These are phyloP conservation scores for Drosophila pegasa DNA, from an alignment of 2,888 invertebrate genomes.

Conservation along the genomic window DNA sequence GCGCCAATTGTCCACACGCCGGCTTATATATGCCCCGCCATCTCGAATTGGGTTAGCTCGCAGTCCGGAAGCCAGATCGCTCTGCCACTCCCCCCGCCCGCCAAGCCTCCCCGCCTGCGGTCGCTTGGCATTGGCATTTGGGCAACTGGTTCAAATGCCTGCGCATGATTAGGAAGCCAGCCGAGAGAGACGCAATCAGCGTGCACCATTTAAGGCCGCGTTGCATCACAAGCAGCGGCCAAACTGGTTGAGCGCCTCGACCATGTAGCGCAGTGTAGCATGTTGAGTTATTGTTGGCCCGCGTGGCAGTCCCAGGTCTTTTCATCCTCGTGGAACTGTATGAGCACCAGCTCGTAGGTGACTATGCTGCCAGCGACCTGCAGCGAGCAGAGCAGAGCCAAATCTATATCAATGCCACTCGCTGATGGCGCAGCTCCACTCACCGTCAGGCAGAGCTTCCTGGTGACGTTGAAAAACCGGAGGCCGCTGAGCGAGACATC, in stretches of 20 bases:
- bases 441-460: conserved; percentile 82
- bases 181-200: conserved; percentile 15
- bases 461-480: conserved; percentile 82
- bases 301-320: conserved; percentile 74
- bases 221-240: conserved; percentile 51
- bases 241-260: conserved; percentile 2
- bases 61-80: conserved; percentile 4
- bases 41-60: conserved; percentile 47
- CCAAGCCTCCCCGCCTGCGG: neutral
- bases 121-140: conserved; percentile 74
- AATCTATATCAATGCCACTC: conserved; percentile 11
- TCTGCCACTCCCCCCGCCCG: too few species aligned
- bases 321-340: conserved; percentile 86
- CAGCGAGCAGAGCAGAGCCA: neutral
- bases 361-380: conserved; percentile 87
- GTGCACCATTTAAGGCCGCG: conserved; percentile 54
- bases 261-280: conserved; percentile 39
- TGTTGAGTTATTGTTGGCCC: conserved; percentile 11
- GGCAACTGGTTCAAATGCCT: conserved; percentile 70
- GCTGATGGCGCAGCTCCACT: conserved; percentile 27
- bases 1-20: conserved; percentile 28
- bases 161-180: conserved; percentile 68
- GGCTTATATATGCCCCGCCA: conserved; percentile 53
- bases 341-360: conserved; percentile 87
- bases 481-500: conserved; percentile 82